Base-by-base conservation (phyloP, 2,113 vertebrate genomes). In the Macrotus californicus region DNA sequence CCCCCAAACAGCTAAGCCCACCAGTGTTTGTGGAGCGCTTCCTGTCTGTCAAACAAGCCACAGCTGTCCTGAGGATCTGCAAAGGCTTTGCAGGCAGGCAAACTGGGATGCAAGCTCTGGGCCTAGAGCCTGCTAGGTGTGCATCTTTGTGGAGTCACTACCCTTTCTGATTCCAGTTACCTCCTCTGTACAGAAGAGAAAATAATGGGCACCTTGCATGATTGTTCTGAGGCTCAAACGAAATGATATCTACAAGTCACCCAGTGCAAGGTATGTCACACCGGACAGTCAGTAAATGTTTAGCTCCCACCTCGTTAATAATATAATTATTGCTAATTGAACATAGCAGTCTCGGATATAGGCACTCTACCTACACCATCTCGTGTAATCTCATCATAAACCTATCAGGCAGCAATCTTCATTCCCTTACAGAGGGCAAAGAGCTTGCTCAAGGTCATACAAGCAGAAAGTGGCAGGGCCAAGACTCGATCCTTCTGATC, bases 231-330 rank as follows among this genome's bases (percentile, higher is more conserved):
- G 86, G 81, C 61, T 61, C 72, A 77, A 34, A 54, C 7, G 4
- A 77, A 43, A 83, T 36, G 36, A 39, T 48, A n/a, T 43, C 85
- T 77, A 24, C 29, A 39, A 67, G 41, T 10, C 66, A 34, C 39
- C 48, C 9, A 3, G 3, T 66, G 9, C 29, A 56, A 48, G 14
- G 5, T 7, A n/a, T 41, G 34, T 14, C 36, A 39, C 8, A 11
- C 6, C 0, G 0, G 61, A n/a, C 26, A 56, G 24, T 77, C 72
- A 64, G 67, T 56, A 46, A 50, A 75, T 6, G 39, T n/a, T 77
- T 73, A 39, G 50, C 39, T 41, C 48, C n/a, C 75, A 31, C n/a
- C 61, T 94, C 43, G 39, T 86, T 72, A 31, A 50, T 79, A 70
- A 52, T 36, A 43, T 1, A 54, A 21, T 34, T 16, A 50, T 19